Conservation (phyloP, 2,888 invertebrate genomes). For the Azorinus chamasolen region DNA sequence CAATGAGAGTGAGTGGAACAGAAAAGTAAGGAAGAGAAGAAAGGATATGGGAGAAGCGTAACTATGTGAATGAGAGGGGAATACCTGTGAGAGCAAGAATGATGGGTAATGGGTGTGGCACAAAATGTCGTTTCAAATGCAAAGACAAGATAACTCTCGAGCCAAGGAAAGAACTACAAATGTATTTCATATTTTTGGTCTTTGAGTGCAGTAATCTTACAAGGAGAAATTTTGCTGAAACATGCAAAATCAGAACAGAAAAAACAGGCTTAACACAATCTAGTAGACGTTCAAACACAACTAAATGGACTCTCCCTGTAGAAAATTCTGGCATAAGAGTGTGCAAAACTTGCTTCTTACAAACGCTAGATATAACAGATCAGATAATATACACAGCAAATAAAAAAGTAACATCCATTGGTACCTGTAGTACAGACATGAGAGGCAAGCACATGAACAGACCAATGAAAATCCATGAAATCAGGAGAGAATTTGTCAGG, state of each 20-base stretch:
- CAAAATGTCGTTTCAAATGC: slow-evolving; percentile 14
- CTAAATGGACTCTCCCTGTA: slow-evolving; percentile 24
- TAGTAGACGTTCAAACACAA: slow-evolving; percentile 8
- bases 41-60: slow-evolving; percentile 14
- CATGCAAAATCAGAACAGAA: slow-evolving; percentile 1
- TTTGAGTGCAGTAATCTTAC: slow-evolving; percentile 16
- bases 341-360: slow-evolving; percentile 47
- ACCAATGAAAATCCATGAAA: slow-evolving; percentile 35
- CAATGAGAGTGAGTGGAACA: slow-evolving; percentile 9
- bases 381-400: slow-evolving; percentile 27
- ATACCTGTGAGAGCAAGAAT: neutral
- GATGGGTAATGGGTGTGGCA: slow-evolving; percentile 21
- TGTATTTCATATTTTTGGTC: slow-evolving; percentile 29
- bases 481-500: slow-evolving; percentile 18
- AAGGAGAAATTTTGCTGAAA: slow-evolving; percentile 24
- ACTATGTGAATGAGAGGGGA: too few relatives aligned
- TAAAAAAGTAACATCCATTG: too few relatives aligned
- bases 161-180: slow-evolving; percentile 1
- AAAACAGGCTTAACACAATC: neutral
- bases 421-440: slow-evolving; percentile 12
- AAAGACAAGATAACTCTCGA: slow-evolving; percentile 7
- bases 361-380: slow-evolving; percentile 31
- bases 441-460: slow-evolving; percentile 34
- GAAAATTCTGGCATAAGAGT: slow-evolving; percentile 19
- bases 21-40: too few relatives aligned